phyloP scores from a whole-genome alignment of 1,140 invertebrate genomes.

The Drosophila setifemur region DNA sequence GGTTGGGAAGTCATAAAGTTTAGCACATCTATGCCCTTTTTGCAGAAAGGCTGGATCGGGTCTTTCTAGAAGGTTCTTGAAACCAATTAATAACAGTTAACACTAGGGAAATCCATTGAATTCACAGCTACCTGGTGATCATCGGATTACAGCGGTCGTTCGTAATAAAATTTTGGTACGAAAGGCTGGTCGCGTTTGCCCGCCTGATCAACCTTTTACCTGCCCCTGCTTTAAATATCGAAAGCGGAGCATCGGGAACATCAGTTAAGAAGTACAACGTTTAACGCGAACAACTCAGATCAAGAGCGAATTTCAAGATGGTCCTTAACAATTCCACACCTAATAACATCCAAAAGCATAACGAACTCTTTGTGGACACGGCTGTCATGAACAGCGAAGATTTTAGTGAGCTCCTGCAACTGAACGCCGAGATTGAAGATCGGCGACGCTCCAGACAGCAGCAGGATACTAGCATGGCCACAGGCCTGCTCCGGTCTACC shows the following conservation, averaged over 20 bases:
- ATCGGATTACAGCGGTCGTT: constrained; percentile 27
- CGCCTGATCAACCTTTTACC: not conserved
- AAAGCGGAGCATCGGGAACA: not conserved
- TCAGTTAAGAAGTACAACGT: constrained; percentile 70
- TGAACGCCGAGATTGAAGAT: constrained; percentile 68
- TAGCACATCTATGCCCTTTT: too few relatives aligned
- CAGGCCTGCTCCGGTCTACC: constrained; percentile 54
- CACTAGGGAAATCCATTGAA: too few relatives aligned
- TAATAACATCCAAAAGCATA: constrained; percentile 43
- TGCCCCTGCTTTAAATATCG: constrained; percentile 35
- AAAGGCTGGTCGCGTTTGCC: too few relatives aligned
- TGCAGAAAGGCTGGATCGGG: too few relatives aligned
- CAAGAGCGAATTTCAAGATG: constrained; percentile 35
- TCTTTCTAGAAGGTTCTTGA: too few relatives aligned
- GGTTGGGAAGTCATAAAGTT: too few relatives aligned
- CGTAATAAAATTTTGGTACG: constrained; percentile 16
- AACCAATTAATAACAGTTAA: too few relatives aligned
- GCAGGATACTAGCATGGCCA: constrained; percentile 9
- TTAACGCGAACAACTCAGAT: constrained; percentile 60
- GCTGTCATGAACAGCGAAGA: constrained; percentile 61
- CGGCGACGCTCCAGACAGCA: constrained; percentile 34
- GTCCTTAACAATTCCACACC: constrained; percentile 68
- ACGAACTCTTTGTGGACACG: constrained; percentile 57
- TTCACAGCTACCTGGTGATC: constrained; percentile 41
- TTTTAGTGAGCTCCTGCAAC: constrained; percentile 51